Evolutionary conservation across 1,140 invertebrate genomes (phyloP), one percentile per base, ranked within the genome.

Genomic region (Neodiprion virginianus): DNA sequence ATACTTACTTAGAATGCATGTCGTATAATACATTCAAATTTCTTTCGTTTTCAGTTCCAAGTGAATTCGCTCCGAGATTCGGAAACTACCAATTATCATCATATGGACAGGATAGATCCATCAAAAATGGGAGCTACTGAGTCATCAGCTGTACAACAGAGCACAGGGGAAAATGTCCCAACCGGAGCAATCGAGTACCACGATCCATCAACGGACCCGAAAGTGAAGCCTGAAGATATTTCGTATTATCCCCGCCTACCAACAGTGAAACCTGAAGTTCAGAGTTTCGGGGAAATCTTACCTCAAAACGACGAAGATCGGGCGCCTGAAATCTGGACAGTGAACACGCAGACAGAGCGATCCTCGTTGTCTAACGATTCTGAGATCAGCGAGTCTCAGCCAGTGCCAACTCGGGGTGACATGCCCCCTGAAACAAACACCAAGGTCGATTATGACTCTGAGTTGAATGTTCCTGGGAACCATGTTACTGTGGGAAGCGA

Each of bases 361-460:
- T 73, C 76, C 0, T 61, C 53, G 11, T 17, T 61, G 53, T 67
- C 49, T 71, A 72, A 74, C 21, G 86, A 87, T 75, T 86, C 86
- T 7, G 84, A 84, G 10, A 79, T 80, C 9, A 82, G 80, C 17
- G 85, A 84, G 8, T 87, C 86, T 0, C 85, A 87, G 69, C 82
- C 83, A 40, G 72, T 88, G 0, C 68, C 76, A n/a, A 65, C 79
- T 17, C 49, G 66, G 48, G 49, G 78, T 21, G 75, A 76, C 66
- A 67, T 66, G 14, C n/a, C 67, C 8, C 74, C 79, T 49, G 74
- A 61, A 61, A 3, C 11, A 12, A 8, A 61, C n/a, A 61, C 11
- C 28, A 21, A 72, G 10, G 72, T 77, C 5, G 65, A 61, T 61
- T 1, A 7, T 17, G 28, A 40, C 76, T 11, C 78, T 47, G 74